Evolutionary conservation across 2,888 invertebrate species (phyloP).

Genomic region (Orthosia gracilis): DNA sequence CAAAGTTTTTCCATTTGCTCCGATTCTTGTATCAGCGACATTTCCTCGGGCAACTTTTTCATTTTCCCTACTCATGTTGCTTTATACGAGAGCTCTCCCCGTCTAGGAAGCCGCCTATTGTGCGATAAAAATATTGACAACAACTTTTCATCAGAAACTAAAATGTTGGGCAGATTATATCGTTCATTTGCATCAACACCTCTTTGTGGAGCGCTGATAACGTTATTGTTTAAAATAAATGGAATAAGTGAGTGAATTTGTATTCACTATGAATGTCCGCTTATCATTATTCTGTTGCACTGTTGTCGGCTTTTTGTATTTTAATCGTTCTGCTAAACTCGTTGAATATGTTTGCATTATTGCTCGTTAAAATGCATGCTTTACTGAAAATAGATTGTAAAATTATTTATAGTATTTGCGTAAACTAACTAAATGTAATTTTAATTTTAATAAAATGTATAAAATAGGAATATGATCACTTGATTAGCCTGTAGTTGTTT

Average conservation of each 20-base stretch:
- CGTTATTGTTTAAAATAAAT: constrained; percentile 64
- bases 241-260: constrained; percentile 56
- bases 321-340: constrained; percentile 57
- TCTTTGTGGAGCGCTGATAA: constrained; percentile 61
- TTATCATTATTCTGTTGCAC: constrained; percentile 54
- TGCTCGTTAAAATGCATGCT: constrained; percentile 24
- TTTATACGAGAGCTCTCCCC: constrained; percentile 71
- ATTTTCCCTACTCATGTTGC: constrained; percentile 77
- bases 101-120: constrained; percentile 74
- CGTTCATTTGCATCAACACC: constrained; percentile 71
- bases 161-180: constrained; percentile 73
- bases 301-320: constrained; percentile 53
- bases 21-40: constrained; percentile 80
- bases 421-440: neutral
- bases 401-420: neutral
- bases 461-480: too few species aligned
- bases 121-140: constrained; percentile 77
- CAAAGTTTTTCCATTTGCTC: constrained; percentile 84
- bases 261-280: constrained; percentile 52
- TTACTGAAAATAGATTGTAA: constrained; percentile 6
- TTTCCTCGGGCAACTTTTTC: constrained; percentile 81
- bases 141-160: constrained; percentile 70
- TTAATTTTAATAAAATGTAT: too few species aligned
- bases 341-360: constrained; percentile 55
- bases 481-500: constrained; percentile 13